phyloP scores from a whole-genome alignment of 2,797 vertebrate species.

The Sebastolobus altivelis region DNA sequence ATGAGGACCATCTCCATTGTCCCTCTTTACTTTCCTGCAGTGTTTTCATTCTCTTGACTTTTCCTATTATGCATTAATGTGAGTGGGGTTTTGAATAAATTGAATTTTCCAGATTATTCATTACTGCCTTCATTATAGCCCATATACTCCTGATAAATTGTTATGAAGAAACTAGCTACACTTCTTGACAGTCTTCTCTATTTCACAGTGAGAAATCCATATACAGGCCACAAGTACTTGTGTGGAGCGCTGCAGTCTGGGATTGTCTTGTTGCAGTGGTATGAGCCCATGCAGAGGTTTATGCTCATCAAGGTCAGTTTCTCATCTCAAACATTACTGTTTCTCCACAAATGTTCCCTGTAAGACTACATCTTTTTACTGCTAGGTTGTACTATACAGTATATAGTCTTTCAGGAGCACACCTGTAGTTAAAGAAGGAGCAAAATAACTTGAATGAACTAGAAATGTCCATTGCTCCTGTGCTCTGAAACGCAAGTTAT shows the following conservation, averaged over 20 bases:
- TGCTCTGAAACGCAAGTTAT: too few relatives aligned
- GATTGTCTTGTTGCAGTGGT: constrained; percentile 98
- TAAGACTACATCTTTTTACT: neutral
- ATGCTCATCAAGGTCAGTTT: constrained; percentile 97
- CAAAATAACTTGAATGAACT: too few relatives aligned
- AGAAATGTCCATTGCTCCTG: neutral
- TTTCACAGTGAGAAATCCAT: constrained; percentile 93
- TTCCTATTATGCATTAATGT: neutral
- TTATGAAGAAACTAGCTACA: neutral
- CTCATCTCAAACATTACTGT: neutral
- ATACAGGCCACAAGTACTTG: constrained; percentile 97
- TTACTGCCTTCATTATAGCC: neutral
- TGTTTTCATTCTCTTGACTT: neutral
- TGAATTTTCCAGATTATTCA: neutral
- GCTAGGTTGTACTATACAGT: neutral
- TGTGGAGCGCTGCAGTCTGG: constrained; percentile 97
- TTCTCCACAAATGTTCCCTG: neutral
- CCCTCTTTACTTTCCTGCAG: neutral
- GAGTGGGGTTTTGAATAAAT: neutral
- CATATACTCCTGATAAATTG: neutral
- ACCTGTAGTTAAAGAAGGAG: too few relatives aligned
- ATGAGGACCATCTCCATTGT: neutral
- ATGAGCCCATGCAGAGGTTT: constrained; percentile 99
- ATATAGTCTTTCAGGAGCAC: too few relatives aligned
- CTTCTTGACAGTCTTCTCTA: neutral